Evolutionary conservation across 2,888 invertebrate species (phyloP), one percentile per base, ranked within the genome.

Genomic region (Nudaria mundana): DNA sequence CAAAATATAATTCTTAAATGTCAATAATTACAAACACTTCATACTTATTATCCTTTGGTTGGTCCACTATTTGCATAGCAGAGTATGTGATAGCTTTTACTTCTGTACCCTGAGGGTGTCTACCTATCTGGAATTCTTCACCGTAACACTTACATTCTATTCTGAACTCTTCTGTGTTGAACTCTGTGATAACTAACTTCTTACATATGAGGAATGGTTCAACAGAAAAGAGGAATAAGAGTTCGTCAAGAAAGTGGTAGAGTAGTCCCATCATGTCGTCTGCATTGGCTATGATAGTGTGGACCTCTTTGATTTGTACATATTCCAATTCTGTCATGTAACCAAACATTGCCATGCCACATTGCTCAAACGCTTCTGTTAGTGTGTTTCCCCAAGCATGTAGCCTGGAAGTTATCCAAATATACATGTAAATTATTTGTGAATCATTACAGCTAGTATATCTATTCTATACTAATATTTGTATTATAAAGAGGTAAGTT

Each of bases 21-120:
- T 99, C 99, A 78, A 99, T 95, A 77, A 99, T 99, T 63, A 99
- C 98, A 93, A 96, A 99, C 30, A 98, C 90, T 91, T 99, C 97
- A 82, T 92, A 93, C 65, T 92, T 91, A 52, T 92, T 92, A 62
- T 92, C 91, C 56, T 94, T 90, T 28, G 92, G 91, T 56, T 92
- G 90, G 65, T 94, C 92, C 55, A 97, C 87, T 52, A 96, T 92
- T 88, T 99, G 98, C 99, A 99, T 99, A 38, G 98, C 97, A 5
- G 99, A 98, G 83, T 99, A 99, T 3, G 99, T 99, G 54, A 99
- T 99, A 20, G 99, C 99, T 81, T 99, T 99, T 2, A 99, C 97
- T 88, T 99, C 99, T 2, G 97, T 94, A 8, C 98, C 99, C 85
- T 98, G 99, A 0, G 98, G 97, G 88, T 99, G 99, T 81, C 97